Evolutionary conservation across 2,888 invertebrate genomes (phyloP), one percentile per base, ranked within the genome.

Genomic region (Epinotia demarniana): DNA sequence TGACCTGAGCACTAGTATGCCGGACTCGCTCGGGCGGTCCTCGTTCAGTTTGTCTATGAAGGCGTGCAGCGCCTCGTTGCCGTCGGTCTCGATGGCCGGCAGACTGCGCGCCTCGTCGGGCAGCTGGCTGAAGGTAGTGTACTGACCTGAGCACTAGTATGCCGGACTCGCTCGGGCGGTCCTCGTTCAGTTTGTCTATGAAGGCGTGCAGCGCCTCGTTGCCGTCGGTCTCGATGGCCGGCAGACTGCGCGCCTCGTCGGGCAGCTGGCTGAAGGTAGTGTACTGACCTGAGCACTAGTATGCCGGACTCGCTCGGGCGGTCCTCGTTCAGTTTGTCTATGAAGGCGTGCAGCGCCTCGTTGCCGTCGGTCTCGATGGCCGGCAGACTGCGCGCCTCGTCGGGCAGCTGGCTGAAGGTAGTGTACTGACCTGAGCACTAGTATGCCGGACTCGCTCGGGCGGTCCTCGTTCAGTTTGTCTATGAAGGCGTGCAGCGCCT

Each of bases 41-140:
- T 97, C 97, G 87, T 98, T 98, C 76, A 99, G 95, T 87, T 96
- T 96, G 83, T 96, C 95, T 55, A 99, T 93, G 90, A 99, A 98
- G 79, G 96, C 95, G 84, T 97, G 96, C 76, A 99, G 92, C 81
- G 96, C 92, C 82, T 96, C 96, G 85, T 96, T 98, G 80, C 96
- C 96, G 13, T 95, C 93, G 72, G 96, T 97, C 76, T 97, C 96
- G 69, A 98, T 85, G 76, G 95, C 95, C n/a, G 99, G 98, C 82
- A 99, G 87, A 27, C 96, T 95, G 79, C 96, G 95, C 94, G 97
- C 94, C 86, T 97, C 96, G 84, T 98, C 98, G 0, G 96, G 95
- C 82, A 99, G 95, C 85, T 96, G 95, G 69, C 95, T 92, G 87
- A 96, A 97, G 77, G 96, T 13, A n/a, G 33, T 33, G 62, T 72